A percentile compares a stretch with the other conserved stretches of the same genome.
Evolutionary conservation across 2,888 invertebrate species (phyloP).

Genomic region (Rhamnusium bicolor): DNA sequence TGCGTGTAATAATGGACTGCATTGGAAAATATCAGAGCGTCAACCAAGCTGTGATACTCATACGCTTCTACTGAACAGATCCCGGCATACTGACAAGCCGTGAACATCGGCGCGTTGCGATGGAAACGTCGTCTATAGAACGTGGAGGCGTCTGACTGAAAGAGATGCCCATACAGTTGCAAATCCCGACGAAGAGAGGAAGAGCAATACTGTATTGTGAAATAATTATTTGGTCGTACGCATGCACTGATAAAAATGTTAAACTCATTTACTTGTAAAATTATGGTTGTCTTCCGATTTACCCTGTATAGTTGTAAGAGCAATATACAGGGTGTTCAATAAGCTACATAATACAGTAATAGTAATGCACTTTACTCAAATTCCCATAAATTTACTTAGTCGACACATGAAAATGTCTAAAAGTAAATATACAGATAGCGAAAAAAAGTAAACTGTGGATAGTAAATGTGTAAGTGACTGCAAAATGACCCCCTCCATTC

Average conservation of each 20-base stretch:
- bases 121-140: slow-evolving; percentile 49
- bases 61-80: slow-evolving; percentile 36
- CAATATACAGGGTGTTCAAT: not conserved
- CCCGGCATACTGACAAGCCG: slow-evolving; percentile 31
- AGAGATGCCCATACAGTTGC: slow-evolving; percentile 35
- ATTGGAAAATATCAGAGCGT: slow-evolving; percentile 11
- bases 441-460: too few relatives aligned
- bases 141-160: slow-evolving; percentile 44
- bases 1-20: not conserved
- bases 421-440: too few relatives aligned
- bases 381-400: too few relatives aligned
- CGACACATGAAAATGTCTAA: too few relatives aligned
- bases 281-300: not conserved
- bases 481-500: too few relatives aligned
- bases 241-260: slow-evolving; percentile 28
- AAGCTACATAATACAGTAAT: not conserved
- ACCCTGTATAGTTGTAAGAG: not conserved
- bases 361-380: not conserved
- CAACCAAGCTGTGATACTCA: slow-evolving; percentile 11
- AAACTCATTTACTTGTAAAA: slow-evolving; percentile 1
- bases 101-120: slow-evolving; percentile 50
- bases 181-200: slow-evolving; percentile 16
- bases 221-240: slow-evolving; percentile 10
- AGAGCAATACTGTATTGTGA: slow-evolving; percentile 4
- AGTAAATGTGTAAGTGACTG: too few relatives aligned